These are phyloP conservation scores for Anolis apletophallus DNA, from an alignment of 2,797 vertebrate genomes.

Conservation along the genomic window DNA sequence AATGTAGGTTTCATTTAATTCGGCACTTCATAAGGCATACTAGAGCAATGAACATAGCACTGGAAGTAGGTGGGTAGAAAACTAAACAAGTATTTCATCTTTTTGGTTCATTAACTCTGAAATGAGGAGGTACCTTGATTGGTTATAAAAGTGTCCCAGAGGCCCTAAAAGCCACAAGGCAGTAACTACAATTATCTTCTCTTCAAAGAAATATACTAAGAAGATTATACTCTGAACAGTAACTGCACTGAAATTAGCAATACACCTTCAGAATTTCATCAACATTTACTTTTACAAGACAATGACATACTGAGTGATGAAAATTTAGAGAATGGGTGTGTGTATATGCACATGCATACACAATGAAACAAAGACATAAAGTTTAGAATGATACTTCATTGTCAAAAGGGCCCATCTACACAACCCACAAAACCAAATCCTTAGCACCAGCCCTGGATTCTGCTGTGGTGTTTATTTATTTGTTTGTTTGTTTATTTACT, in stretches of 20 bases:
- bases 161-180: slow-evolving; percentile 53
- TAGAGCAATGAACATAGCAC: slow-evolving; percentile 42
- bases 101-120: slow-evolving; percentile 72
- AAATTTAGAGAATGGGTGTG: not conserved
- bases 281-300: slow-evolving; percentile 17
- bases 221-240: slow-evolving; percentile 26
- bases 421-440: too few relatives aligned
- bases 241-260: slow-evolving; percentile 32
- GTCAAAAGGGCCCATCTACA: too few relatives aligned
- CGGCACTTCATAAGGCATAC: slow-evolving; percentile 52
- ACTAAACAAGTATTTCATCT: slow-evolving; percentile 65
- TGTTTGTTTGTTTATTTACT: too few relatives aligned
- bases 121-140: slow-evolving; percentile 60
- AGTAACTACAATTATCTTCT: slow-evolving; percentile 54
- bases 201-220: slow-evolving; percentile 11
- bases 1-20: slow-evolving; percentile 58
- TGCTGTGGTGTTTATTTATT: too few relatives aligned
- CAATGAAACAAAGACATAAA: not conserved
- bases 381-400: slow-evolving; percentile 8
- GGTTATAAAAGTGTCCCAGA: slow-evolving; percentile 59
- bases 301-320: slow-evolving; percentile 15
- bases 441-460: too few relatives aligned
- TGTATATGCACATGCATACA: not conserved
- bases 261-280: slow-evolving; percentile 18
- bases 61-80: slow-evolving; percentile 58